Evolutionary conservation across 1,140 invertebrate species (phyloP).

Genomic region (Zaprionus kolodkinae): DNA sequence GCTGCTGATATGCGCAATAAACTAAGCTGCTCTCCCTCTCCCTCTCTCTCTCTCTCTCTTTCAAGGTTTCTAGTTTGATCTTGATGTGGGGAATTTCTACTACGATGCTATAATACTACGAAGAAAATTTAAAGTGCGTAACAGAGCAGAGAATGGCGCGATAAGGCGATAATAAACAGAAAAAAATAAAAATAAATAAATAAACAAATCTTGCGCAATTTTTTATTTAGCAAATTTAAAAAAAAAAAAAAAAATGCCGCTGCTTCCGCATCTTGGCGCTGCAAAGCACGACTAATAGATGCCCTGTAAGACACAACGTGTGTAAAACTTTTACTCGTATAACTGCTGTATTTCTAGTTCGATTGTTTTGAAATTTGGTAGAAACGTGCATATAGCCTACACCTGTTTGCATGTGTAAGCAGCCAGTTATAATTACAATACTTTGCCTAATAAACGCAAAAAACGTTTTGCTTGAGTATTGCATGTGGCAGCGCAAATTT

Average conservation of each 20-base stretch:
- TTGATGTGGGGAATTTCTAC: neutral
- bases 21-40: conserved; percentile 2
- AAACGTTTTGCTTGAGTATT: too few relatives aligned
- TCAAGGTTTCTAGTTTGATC: neutral
- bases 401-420: too few relatives aligned
- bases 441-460: too few relatives aligned
- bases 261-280: neutral
- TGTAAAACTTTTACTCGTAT: too few relatives aligned
- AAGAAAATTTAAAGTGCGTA: neutral
- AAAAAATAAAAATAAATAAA: too few relatives aligned
- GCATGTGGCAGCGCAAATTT: too few relatives aligned
- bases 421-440: too few relatives aligned
- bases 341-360: too few relatives aligned
- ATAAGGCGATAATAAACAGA: neutral
- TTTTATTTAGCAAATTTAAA: neutral
- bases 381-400: too few relatives aligned
- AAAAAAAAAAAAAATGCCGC: too few relatives aligned
- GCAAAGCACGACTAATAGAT: neutral
- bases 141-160: neutral
- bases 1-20: conserved; percentile 37
- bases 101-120: neutral
- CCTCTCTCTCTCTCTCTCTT: neutral
- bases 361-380: too few relatives aligned
- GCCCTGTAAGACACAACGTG: neutral
- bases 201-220: conserved; percentile 1